These are phyloP conservation scores for Kradibia gibbosae DNA, from an alignment of 1,140 invertebrate species.

Conservation along the genomic window DNA sequence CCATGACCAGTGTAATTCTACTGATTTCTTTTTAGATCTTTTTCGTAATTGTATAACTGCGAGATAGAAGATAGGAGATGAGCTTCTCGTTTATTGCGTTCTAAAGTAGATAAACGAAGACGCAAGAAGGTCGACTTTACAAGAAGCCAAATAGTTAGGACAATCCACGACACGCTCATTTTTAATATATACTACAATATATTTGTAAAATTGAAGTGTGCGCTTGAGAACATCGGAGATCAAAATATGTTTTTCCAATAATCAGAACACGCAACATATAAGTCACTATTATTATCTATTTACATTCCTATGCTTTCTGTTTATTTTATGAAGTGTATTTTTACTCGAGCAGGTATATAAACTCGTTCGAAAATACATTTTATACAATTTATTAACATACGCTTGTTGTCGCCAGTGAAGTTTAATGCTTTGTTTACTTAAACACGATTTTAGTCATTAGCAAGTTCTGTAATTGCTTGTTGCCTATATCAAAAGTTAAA, in stretches of 20 bases:
- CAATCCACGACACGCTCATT: background rate
- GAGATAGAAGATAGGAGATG: background rate
- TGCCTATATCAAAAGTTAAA: background rate
- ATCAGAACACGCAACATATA: no score
- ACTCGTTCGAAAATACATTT: no score
- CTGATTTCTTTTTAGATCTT: background rate
- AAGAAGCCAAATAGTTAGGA: background rate
- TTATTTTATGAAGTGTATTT: no score
- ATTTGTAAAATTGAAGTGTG: background rate
- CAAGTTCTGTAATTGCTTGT: background rate
- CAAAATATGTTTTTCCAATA: background rate
- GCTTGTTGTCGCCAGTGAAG: background rate
- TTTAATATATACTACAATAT: background rate
- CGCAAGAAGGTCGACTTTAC: background rate
- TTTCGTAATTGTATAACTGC: background rate
- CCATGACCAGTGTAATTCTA: background rate
- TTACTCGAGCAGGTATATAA: no score
- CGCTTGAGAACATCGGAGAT: background rate
- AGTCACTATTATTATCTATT: no score
- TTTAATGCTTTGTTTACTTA: background rate
- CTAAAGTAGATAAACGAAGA: background rate
- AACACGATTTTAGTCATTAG: background rate
- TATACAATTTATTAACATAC: background rate
- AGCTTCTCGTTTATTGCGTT: background rate
- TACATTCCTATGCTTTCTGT: no score